These are phyloP conservation scores for Tinea pellionella DNA, from an alignment of 2,888 invertebrate species.

Conservation along the genomic window DNA sequence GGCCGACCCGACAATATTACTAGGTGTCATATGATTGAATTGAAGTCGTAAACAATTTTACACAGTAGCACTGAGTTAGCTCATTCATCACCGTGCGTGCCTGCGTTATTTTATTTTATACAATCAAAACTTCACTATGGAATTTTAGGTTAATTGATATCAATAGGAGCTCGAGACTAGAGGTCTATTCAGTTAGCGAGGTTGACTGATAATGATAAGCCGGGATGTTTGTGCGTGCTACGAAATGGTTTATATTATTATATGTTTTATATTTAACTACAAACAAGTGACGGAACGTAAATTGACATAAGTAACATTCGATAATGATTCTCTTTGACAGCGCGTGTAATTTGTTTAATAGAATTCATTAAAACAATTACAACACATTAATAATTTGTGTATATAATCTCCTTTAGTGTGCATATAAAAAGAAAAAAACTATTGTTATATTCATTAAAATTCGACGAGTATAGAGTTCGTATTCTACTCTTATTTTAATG, in stretches of 20 bases:
- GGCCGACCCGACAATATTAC: background rate
- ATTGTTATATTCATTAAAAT: too few relatives aligned
- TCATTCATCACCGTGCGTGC: background rate
- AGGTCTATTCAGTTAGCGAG: background rate
- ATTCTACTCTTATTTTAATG: too few relatives aligned
- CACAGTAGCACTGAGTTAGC: background rate
- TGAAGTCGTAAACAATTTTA: background rate
- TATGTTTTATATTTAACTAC: background rate
- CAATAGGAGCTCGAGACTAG: background rate
- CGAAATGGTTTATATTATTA: background rate
- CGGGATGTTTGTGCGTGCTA: background rate
- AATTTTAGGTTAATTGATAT: conserved; percentile 1
- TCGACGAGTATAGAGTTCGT: too few relatives aligned
- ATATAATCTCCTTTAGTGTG: too few relatives aligned
- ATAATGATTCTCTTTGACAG: background rate
- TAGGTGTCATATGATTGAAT: background rate
- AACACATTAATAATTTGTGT: too few relatives aligned
- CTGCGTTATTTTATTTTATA: background rate
- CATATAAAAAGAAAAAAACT: too few relatives aligned
- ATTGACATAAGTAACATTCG: background rate
- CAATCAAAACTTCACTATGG: conserved; percentile 1
- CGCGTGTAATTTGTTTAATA: background rate
- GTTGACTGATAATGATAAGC: conserved; percentile 1
- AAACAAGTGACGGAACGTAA: conserved; percentile 2
- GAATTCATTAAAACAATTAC: too few relatives aligned